Percentiles rank a stretch among this genome's conserved stretches.
Evolutionary conservation across 2,888 invertebrate species (phyloP).

Genomic region (Protodeltote pygarga): DNA sequence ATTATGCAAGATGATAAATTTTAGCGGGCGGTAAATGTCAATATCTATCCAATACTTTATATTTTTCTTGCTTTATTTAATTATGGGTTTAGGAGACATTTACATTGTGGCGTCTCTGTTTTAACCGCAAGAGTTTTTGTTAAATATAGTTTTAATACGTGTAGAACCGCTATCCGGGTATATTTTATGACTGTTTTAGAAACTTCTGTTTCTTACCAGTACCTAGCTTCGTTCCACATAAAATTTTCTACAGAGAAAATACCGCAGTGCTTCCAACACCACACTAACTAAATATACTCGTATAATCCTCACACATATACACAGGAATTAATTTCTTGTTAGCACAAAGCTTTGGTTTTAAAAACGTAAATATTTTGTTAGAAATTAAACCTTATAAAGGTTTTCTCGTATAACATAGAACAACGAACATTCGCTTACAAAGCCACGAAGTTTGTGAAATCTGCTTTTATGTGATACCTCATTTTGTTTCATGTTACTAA

Average conservation of each 20-base stretch:
- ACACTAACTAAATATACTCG: slow-evolving; percentile 15
- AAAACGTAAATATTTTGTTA: slow-evolving; percentile 39
- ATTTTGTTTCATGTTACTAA: neutral
- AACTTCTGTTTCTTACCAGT: slow-evolving; percentile 15
- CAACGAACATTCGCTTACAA: slow-evolving; percentile 16
- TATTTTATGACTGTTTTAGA: slow-evolving; percentile 32
- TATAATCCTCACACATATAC: slow-evolving; percentile 14
- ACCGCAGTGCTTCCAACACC: slow-evolving; percentile 17
- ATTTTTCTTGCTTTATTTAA: slow-evolving; percentile 13
- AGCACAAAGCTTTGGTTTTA: slow-evolving; percentile 35
- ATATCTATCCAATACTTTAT: slow-evolving; percentile 32
- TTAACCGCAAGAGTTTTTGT: slow-evolving; percentile 8
- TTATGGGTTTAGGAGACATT: slow-evolving; percentile 13
- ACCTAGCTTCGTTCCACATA: slow-evolving; percentile 23
- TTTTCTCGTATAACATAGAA: slow-evolving; percentile 21
- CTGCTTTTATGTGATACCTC: slow-evolving; percentile 1
- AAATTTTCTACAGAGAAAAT: slow-evolving; percentile 22
- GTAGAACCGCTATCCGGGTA: slow-evolving; percentile 5
- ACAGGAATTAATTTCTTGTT: slow-evolving; percentile 31
- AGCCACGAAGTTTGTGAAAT: slow-evolving; percentile 2
- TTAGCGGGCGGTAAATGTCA: slow-evolving; percentile 15
- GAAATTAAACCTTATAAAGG: slow-evolving; percentile 25
- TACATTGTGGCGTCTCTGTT: slow-evolving; percentile 8
- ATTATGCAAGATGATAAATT: slow-evolving; percentile 23
- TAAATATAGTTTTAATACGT: slow-evolving; percentile 20